Evolutionary conservation across 2,113 vertebrate genomes (phyloP).

Genomic region (Craseonycteris thonglongyai): DNA sequence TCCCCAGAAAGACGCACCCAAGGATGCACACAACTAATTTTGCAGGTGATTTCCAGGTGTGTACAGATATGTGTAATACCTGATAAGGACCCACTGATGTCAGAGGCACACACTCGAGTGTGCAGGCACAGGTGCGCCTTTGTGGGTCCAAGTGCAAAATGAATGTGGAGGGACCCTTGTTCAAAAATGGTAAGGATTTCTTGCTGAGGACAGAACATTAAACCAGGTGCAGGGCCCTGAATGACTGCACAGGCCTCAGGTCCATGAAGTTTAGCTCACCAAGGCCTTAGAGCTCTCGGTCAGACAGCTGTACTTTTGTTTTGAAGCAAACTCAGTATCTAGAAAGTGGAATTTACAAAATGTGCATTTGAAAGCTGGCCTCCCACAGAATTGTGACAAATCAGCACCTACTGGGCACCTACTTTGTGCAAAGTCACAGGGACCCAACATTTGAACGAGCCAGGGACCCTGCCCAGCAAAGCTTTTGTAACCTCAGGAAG

Average conservation of each 20-base stretch:
- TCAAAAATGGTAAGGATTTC: background rate
- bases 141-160: background rate
- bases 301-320: background rate
- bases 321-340: background rate
- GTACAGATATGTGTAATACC: background rate
- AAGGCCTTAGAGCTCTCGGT: background rate
- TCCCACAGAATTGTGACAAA: background rate
- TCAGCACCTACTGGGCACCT: background rate
- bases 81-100: background rate
- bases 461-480: background rate
- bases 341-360: background rate
- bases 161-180: background rate
- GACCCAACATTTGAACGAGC: background rate
- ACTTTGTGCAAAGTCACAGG: background rate
- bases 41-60: background rate
- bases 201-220: background rate
- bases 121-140: background rate
- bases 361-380: background rate
- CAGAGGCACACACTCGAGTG: background rate
- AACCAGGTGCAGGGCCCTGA: background rate
- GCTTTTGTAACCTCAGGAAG: background rate
- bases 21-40: background rate
- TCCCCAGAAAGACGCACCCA: background rate
- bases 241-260: background rate
- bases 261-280: background rate